Evolutionary conservation across 2,888 invertebrate genomes (phyloP), one percentile per base, ranked within the genome.

Genomic region (Lithophane ornitopus): DNA sequence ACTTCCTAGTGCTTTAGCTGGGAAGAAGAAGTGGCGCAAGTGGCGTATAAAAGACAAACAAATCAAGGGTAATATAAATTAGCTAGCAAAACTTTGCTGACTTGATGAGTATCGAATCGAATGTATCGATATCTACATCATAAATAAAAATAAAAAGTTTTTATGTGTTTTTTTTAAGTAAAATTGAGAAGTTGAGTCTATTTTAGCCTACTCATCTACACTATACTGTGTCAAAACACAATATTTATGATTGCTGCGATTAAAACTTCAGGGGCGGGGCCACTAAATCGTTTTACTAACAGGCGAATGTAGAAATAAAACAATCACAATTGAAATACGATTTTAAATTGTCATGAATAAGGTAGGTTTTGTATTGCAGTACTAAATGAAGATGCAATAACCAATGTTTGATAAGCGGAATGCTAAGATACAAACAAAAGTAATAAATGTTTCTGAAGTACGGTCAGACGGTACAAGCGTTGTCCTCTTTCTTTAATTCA

Each of bases 201-300:
- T 56, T 2, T 56, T 26, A 28, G 16, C 8, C 22, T 69, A 78
- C 77, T 77, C 7, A 46, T 16, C 1, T 0, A 26, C 16, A 46
- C 58, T 74, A 8, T 46, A 74, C 70, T 76, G 65, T 85, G 79
- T 0, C 70, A 39, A 71, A 71, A 39, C 44, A 67, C n/a, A 52
- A 63, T 77, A 86, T 79, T 85, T 88, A 88, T 84, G 74, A 82
- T 73, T 39, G 41, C 70, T 52, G 26, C 79, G 85, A 85, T 88
- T 87, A 82, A 87, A 87, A 79, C 77, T 12, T 54, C 70, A 82
- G 83, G 80, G 91, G 91, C 89, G 91, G 81, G 85, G 75, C 80
- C 56, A 85, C 78, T 90, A 88, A 89, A 88, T 88, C 90, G 86
- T 86, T 82, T 84, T 76, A 82, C 84, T 90, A 88, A 86, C 71